Base-by-base conservation (phyloP, 2,888 invertebrate species). In the Mesochorus sp. region DNA sequence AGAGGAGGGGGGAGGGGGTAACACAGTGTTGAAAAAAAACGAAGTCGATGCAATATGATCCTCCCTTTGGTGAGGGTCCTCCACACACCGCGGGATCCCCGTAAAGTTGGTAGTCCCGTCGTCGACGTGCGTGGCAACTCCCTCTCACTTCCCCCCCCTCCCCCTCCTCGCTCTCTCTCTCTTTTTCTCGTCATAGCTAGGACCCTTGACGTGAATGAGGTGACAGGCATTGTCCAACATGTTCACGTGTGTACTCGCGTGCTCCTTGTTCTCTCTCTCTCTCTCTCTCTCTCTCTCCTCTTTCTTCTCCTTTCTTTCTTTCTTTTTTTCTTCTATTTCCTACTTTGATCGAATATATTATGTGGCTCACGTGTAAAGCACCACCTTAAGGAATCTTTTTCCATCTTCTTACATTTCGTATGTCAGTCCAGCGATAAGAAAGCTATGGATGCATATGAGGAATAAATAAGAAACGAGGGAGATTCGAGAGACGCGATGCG, bases 1-100 rank as follows among this genome's bases (percentile, higher is more conserved):
- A 51, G 59, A 17, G 37, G 24, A 28, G 42, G 53, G 71, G 31
- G 0, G 31, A 21, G 53, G 71, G 31, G 0, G 31, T 12, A 12
- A 51, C 26, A 57, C 67, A 67, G 72, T 64, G 79, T 79, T 79
- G 81, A 86, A 88, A 84, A 88, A 66, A 53, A n/a, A n/a, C n/a
- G 81, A 88, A 89, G 88, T 89, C 87, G 89, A 86, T 87, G 86
- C 82, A 89, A 89, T 88, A 87, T 85, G 88, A 89, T 89, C 88
- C 87, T 80, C 79, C 80, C 72, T 26, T 31, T 67, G 73, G 24
- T 59, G 59, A 49, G 70, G 31, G 47, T n/a, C 42, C 44, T 68
- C 59, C 57, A 62, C 68, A 44, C 67, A 61, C 68, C 37, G 39
- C 57, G 47, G 75, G 72, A 71, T 80, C 79, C 78, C 80, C 72